phyloP scores from a whole-genome alignment of 2,113 vertebrate genomes.

The Rhinolophus ferrumequinum region DNA sequence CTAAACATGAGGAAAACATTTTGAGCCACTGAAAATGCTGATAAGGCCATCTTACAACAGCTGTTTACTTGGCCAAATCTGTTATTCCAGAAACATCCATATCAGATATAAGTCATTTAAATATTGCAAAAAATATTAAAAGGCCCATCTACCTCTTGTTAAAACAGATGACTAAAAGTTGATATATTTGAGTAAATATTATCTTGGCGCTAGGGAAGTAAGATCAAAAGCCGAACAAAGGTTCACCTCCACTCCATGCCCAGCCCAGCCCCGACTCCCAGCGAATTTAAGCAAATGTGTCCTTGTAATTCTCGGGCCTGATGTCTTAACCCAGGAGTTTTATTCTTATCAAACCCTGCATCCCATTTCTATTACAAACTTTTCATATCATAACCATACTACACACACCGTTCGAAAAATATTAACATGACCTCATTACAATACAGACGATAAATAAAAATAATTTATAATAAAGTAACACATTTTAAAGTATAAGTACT shows the following conservation, averaged over 20 bases:
- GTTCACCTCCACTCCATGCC: accelerated
- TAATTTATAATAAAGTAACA: constrained; percentile 17
- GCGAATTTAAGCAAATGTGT: background rate
- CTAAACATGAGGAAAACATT: constrained; percentile 35
- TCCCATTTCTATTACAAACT: background rate
- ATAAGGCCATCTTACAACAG: background rate
- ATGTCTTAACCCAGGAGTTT: background rate
- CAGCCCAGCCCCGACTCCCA: too few species aligned
- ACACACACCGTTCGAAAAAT: background rate
- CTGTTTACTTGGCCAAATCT: background rate
- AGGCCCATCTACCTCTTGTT: background rate
- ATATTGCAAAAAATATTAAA: background rate
- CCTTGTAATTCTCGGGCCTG: background rate
- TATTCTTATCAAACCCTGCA: background rate
- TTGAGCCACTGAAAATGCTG: background rate
- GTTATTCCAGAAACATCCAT: background rate
- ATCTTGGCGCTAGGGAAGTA: background rate
- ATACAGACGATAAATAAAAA: background rate
- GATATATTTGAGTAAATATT: background rate
- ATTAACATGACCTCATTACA: background rate
- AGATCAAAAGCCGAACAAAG: background rate
- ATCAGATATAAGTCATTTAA: background rate
- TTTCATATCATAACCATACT: background rate
- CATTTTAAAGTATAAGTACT: background rate
- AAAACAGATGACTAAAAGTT: constrained; percentile 15